Evolutionary conservation across 2,113 vertebrate species (phyloP), one percentile per base, ranked within the genome.

Genomic region (Ictalurus furcatus): DNA sequence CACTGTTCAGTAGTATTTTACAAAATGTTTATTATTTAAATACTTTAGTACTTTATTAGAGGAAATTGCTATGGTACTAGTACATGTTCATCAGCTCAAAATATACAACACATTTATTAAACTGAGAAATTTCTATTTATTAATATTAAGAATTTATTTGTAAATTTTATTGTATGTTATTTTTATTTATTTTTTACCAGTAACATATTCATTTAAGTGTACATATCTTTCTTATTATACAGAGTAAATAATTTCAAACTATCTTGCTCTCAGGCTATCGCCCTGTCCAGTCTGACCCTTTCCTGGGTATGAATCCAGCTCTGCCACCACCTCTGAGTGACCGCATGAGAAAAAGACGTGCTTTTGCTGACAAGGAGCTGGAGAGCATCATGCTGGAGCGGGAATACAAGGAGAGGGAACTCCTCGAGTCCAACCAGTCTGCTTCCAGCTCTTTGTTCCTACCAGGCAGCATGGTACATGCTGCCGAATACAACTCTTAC

Each of bases 331-430:
- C 98, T 5, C 97, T 99, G 88, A 99, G 98, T 88, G 98, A 99
- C 94, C 97, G 98, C 91, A 99, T 99, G 98, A 97, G 98, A 93
- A 99, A 99, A 93, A 96, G 98, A 76, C 94, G 98, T 67, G 98
- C 98, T 81, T 99, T 99, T 92, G 98, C 98, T 40, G 98, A 99
- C 95, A 99, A 99, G 92, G 98, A 99, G 93, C 90, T 99, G 95
- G 98, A 99, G 94, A 97, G 95, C 93, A 98, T 99, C 93, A 99
- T 99, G 98, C 94, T 99, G 93, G 98, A 99, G 94, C 96, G 98
- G 86, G 98, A 99, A 89, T 99, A 97, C 93, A 99, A 99, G 87
- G 98, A 99, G 85, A 96, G 97, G 14, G 98, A 99, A 94, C 96
- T 99, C 93, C 91, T 99, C 93, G 98, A 99, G 94, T 97, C 95